phyloP scores from a whole-genome alignment of 2,797 vertebrate genomes.

The Schizothorax lantsangensis region DNA sequence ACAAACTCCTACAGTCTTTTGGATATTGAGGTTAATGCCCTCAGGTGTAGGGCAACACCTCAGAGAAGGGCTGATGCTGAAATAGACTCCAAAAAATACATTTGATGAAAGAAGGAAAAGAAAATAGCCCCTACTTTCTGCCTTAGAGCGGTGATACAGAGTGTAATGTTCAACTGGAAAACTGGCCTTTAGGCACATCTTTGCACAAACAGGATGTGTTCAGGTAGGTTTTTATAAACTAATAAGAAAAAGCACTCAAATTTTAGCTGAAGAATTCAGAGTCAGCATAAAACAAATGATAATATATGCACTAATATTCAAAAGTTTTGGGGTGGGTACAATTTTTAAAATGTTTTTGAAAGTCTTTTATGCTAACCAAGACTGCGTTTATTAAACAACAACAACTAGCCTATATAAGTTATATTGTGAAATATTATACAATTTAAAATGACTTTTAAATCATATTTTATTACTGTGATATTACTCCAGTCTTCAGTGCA shows the following conservation, averaged over 20 bases:
- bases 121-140: constrained; percentile 27
- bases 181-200: not conserved
- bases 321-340: no score
- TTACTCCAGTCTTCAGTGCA: not conserved
- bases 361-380: not conserved
- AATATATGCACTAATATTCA: not conserved
- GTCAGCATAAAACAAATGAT: not conserved
- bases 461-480: not conserved
- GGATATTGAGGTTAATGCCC: constrained; percentile 50
- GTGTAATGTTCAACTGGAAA: constrained; percentile 10
- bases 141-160: not conserved
- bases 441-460: not conserved
- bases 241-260: not conserved
- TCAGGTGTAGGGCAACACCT: constrained; percentile 32
- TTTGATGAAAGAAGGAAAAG: constrained; percentile 26
- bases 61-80: constrained; percentile 3
- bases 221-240: not conserved
- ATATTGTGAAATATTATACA: not conserved
- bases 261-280: not conserved
- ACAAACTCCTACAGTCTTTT: constrained; percentile 35
- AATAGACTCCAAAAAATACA: constrained; percentile 12
- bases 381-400: not conserved
- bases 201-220: not conserved
- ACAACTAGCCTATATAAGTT: not conserved
- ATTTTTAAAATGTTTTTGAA: not conserved